A percentile compares a stretch with the other conserved stretches of the same genome.
Conservation (phyloP, 2,888 invertebrate genomes). For the Himalopsyche tibetana region DNA sequence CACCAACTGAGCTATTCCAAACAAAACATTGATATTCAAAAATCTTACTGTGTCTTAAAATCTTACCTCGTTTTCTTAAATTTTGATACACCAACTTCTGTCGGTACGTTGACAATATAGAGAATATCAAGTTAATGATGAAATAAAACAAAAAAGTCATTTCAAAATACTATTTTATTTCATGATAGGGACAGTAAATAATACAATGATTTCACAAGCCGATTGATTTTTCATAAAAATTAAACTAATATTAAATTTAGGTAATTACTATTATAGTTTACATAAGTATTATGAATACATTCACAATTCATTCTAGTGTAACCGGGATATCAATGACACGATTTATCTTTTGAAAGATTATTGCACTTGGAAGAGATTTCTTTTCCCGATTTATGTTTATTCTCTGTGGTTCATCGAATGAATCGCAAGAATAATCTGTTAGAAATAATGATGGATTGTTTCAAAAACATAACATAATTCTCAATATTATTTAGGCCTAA, state of each 20-base stretch:
- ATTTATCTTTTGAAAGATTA: neutral
- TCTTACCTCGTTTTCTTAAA: no score
- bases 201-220: conserved; percentile 30
- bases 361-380: neutral
- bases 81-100: no score
- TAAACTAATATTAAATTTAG: neutral
- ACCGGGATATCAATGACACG: neutral
- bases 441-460: neutral
- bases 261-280: neutral
- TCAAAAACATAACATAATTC: neutral
- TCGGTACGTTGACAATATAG: no score
- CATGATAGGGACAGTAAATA: conserved; percentile 14
- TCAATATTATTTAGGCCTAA: neutral
- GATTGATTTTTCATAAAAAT: conserved; percentile 2
- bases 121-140: no score
- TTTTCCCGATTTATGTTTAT: neutral
- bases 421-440: neutral
- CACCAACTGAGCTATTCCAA: no score
- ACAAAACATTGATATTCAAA: no score
- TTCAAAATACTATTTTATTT: conserved; percentile 30
- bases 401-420: neutral
- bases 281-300: neutral
- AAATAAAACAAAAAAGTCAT: neutral
- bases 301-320: neutral
- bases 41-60: no score